phyloP scores from a whole-genome alignment of 2,113 vertebrate species.

The Arvicanthis niloticus region DNA sequence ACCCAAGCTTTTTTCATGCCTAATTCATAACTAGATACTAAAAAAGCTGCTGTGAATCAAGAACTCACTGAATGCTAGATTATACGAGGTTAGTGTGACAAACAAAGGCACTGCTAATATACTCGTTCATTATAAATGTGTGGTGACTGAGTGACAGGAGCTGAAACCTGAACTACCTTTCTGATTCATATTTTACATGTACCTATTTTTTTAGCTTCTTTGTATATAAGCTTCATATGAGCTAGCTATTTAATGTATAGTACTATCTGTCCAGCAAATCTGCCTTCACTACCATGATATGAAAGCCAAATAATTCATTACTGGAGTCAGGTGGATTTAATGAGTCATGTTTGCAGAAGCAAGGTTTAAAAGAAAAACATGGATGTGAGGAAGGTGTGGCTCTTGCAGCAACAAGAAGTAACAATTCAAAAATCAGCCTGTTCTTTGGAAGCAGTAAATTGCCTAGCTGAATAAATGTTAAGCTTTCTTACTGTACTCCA shows the following conservation, averaged over 20 bases:
- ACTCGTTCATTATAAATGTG: not conserved
- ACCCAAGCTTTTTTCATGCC: not conserved
- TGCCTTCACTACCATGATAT: not conserved
- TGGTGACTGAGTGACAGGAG: not conserved
- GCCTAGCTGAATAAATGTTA: not conserved
- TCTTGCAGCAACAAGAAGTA: not conserved
- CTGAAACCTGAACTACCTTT: not conserved
- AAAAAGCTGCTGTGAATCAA: constrained; percentile 20
- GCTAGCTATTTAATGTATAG: not conserved
- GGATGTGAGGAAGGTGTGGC: not conserved
- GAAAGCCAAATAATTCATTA: not conserved
- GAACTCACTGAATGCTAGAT: not conserved
- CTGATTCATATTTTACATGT: constrained; percentile 4
- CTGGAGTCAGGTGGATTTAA: not conserved
- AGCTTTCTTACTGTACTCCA: not conserved
- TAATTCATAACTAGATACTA: not conserved
- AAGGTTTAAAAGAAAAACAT: not conserved
- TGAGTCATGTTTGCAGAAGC: constrained; percentile 9
- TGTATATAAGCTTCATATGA: not conserved
- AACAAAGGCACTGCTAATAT: not conserved
- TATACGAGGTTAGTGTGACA: not conserved
- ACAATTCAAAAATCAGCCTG: not conserved
- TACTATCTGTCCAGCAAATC: not conserved
- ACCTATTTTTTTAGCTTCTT: not conserved
- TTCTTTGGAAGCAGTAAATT: not conserved